Evolutionary conservation across 2,888 invertebrate species (phyloP), one percentile per base, ranked within the genome.

Genomic region (Drosophila colorata): DNA sequence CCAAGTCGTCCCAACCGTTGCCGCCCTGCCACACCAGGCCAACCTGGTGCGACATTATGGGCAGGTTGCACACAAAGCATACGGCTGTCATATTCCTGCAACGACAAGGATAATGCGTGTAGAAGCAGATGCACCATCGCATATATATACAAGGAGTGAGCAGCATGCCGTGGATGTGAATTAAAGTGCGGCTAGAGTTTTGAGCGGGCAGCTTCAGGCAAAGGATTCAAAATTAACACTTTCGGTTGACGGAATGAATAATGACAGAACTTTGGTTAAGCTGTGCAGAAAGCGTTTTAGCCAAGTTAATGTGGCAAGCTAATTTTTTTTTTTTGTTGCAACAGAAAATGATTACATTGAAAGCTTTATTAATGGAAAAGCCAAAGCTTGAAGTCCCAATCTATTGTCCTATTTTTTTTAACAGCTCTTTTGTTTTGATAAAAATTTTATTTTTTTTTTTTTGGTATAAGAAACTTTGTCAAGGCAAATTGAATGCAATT

Each of bases 51-150:
- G 97, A 97, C 92, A 98, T 94, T 92, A 98, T 98, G 89, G 98
- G 98, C 91, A 98, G 94, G 93, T 98, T 98, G 96, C 98, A 98
- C 89, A 98, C 97, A 94, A 98, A 98, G 94, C 98, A 98, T 94
- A 97, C 96, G 92, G 97, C 96, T 91, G 97, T 96, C 97, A 97
- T 97, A 92, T 96, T 97, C 95, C 97, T 97, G 95, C 80, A 93
- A 91, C 85, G 72, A 69, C 5, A 73, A 33, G 14, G 37, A 20
- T 14, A 18, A 16, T 5, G 35, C 67, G 57, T 76, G 13, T 23
- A 66, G 46, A 18, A 28, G 11, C 31, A 33, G 1, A 7, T 28
- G 25, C 1, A 28, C 38, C 16, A 5, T 20, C 2, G 9, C 7
- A 18, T 40, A 41, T 6, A 37, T 28, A 25, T 38, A 16, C 8